Base-by-base conservation (phyloP, 2,888 invertebrate genomes). In the Dolomedes plantarius region DNA sequence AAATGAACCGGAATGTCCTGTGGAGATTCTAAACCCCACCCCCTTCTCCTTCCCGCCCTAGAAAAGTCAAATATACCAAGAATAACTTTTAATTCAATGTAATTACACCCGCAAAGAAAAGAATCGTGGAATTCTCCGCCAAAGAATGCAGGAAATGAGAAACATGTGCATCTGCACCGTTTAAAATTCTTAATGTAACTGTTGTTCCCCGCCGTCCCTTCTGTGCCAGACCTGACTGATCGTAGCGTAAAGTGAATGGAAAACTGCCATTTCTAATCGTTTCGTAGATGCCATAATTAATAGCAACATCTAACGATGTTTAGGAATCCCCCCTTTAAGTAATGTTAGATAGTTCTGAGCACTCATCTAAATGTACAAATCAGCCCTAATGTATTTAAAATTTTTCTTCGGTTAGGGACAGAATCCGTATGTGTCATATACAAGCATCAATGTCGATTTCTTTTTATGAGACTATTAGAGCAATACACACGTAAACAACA, bases 131-230 rank as follows among this genome's bases (percentile, higher is more conserved):
- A 56, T 56, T 2, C 16, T 11, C 16, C 23, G 1, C 5, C 23
- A n/a, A 46, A 46, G 23, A 56, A 56, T 56, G 3, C 23, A 6
- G 16, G 56, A 19, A 5, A 56, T 56, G 23, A 56, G 23, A 56
- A 23, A 19, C 19, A 56, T 23, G 56, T 5, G 9, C 23, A 19
- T 2, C 9, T 16, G 16, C 23, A 56, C 16, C 56, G 23, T 56
- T 56, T 56, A 56, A 56, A 56, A 56, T 56, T 56, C 23, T 56
- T 2, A 23, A 56, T 56, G n/a, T 23, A 56, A 46, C 46, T 13
- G 16, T 46, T 16, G 13, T n/a, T n/a, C n/a, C n/a, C n/a, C n/a
- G n/a, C n/a, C n/a, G n/a, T n/a, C n/a, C n/a, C n/a, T n/a, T n/a
- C n/a, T n/a, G n/a, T n/a, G n/a, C n/a, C n/a, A 46, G 46, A 46